phyloP scores from a whole-genome alignment of 1,140 invertebrate species.

The Ephestia elutella region DNA sequence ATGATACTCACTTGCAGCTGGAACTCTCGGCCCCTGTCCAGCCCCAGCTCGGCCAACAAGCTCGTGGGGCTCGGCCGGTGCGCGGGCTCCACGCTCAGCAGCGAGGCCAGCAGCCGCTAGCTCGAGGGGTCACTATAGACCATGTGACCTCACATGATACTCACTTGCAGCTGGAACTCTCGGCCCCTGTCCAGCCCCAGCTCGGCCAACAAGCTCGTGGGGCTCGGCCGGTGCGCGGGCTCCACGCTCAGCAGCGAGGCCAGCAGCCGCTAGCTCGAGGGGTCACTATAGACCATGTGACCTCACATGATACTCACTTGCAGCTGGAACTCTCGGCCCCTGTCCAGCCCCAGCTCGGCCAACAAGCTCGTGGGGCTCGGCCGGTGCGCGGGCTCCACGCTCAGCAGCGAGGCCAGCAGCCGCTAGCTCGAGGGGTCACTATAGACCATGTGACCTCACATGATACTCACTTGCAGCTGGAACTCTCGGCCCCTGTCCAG shows the following conservation, averaged over 20 bases:
- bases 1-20: constrained; percentile 29
- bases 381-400: no score
- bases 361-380: no score
- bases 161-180: constrained; percentile 38
- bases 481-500: no score
- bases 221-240: constrained; percentile 78
- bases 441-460: no score
- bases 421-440: no score
- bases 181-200: constrained; percentile 31
- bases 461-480: no score
- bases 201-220: constrained; percentile 35
- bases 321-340: no score
- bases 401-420: no score
- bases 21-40: constrained; percentile 32
- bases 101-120: constrained; percentile 81
- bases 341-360: no score
- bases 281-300: constrained; percentile 88
- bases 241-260: constrained; percentile 85
- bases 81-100: constrained; percentile 87
- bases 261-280: constrained; percentile 84
- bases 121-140: constrained; percentile 85
- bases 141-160: constrained; percentile 60
- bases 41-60: constrained; percentile 39
- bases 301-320: no score
- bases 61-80: constrained; percentile 75